Conservation (phyloP, 1,140 invertebrate genomes). For the Saccostrea glomerata region DNA sequence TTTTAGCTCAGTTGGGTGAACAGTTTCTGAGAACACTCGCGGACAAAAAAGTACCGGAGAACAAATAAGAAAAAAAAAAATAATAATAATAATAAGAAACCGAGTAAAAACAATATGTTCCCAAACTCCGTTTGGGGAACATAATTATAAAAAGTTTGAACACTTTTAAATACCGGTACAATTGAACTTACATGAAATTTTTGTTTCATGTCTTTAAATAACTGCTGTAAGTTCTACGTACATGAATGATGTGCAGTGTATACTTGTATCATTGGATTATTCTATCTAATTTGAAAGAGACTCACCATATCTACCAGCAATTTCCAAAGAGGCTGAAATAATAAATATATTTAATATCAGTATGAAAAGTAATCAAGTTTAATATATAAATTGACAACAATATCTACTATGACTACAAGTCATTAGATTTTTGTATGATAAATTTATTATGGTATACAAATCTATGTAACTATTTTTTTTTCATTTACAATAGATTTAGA, state of each 20-base stretch:
- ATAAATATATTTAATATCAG: background rate
- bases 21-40: no score
- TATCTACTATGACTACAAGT: background rate
- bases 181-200: background rate
- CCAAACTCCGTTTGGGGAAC: background rate
- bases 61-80: no score
- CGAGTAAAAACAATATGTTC: no score
- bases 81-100: no score
- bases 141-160: background rate
- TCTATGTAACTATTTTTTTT: background rate
- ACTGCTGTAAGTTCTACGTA: no score
- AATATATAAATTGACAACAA: background rate
- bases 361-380: background rate
- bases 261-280: no score
- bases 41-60: no score
- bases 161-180: background rate
- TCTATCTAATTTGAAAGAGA: background rate
- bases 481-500: background rate
- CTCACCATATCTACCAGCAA: constrained; percentile 87
- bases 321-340: constrained; percentile 88
- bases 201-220: no score
- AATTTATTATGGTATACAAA: background rate
- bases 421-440: background rate
- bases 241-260: no score
- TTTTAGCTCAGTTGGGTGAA: no score